Percentiles rank a stretch among this genome's conserved stretches.
Conservation (phyloP, 1,140 invertebrate genomes). For the Drosophila auraria region DNA sequence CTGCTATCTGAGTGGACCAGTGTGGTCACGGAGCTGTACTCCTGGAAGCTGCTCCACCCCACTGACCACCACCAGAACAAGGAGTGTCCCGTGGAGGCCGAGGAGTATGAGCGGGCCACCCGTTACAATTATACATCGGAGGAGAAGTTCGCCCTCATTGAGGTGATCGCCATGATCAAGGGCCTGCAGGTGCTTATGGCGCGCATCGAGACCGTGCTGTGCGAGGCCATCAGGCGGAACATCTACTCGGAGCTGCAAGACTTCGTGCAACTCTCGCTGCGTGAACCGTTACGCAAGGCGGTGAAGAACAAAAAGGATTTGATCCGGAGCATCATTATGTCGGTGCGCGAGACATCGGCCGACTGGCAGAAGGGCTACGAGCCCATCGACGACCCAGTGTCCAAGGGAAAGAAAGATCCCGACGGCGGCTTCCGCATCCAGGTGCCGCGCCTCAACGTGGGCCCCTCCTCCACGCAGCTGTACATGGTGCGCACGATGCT, state of each 20-base stretch:
- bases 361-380: conserved; percentile 98
- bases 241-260: conserved; percentile 99
- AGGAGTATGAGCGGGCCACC: conserved; percentile 99
- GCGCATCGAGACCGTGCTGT: conserved; percentile 98
- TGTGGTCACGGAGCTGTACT: conserved; percentile 98
- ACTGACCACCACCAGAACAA: conserved; percentile 99
- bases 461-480: conserved; percentile 96
- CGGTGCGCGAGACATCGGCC: conserved; percentile 97
- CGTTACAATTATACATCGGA: conserved; percentile 99
- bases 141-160: conserved; percentile 99
- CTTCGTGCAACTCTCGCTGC: conserved; percentile 96
- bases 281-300: conserved; percentile 97
- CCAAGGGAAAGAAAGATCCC: conserved; percentile 98
- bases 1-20: conserved; percentile 98
- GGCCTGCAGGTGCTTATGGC: conserved; percentile 98
- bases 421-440: conserved; percentile 97
- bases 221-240: conserved; percentile 96
- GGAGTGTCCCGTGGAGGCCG: conserved; percentile 97
- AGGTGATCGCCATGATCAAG: conserved; percentile 99
- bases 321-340: conserved; percentile 96
- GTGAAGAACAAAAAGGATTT: conserved; percentile 99
- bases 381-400: conserved; percentile 95
- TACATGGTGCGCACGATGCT: conserved; percentile 99
- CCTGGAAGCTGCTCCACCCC: conserved; percentile 99
- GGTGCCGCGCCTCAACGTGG: conserved; percentile 96